Evolutionary conservation across 2,888 invertebrate genomes (phyloP), one percentile per base, ranked within the genome.

Genomic region (Drosophila peninsularis): DNA sequence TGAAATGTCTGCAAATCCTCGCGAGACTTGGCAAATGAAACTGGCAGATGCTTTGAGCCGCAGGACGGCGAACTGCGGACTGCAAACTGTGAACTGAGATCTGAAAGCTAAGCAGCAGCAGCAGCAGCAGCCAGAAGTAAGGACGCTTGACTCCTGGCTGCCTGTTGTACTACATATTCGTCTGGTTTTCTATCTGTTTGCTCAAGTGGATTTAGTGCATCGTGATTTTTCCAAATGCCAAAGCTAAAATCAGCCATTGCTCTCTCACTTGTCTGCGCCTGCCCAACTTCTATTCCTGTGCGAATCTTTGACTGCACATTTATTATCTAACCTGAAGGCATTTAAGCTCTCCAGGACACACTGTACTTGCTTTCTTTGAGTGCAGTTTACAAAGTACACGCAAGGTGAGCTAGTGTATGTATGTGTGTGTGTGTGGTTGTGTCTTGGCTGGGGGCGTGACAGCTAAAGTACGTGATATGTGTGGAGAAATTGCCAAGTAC

Each of bases 271-370:
- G 50, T 44, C 49, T 64, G 65, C 17, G 62, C 62, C 63, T 56
- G 65, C 69, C 74, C 71, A 78, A 74, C 74, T 76, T 24, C 14
- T 24, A 21, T 14, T 44, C 0, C 44, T n/a, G 65, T 87, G 4
- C 50, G 65, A 83, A 75, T 76, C 79, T 89, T 71, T 89, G 90
- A 90, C 77, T 86, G 89, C 89, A 83, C 83, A 88, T 84, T 83
- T 88, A 80, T 88, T 88, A 86, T 78, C 72, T 88, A 69, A 88
- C 87, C 88, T 83, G 83, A 88, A 82, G 88, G 82, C 86, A 82
- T 82, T 79, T 69, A 62, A 78, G 84, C 82, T 74, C 69, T 82
- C 82, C 64, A 62, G 57, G 42, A n/a, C 42, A 50, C 49, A 34
- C 56, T 58, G 55, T 37, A 45, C 47, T 62, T 68, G 60, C 47